A percentile compares a stretch with the other conserved stretches of the same genome.
Conservation (phyloP, 2,888 invertebrate genomes). For the Papilio elwesi region DNA sequence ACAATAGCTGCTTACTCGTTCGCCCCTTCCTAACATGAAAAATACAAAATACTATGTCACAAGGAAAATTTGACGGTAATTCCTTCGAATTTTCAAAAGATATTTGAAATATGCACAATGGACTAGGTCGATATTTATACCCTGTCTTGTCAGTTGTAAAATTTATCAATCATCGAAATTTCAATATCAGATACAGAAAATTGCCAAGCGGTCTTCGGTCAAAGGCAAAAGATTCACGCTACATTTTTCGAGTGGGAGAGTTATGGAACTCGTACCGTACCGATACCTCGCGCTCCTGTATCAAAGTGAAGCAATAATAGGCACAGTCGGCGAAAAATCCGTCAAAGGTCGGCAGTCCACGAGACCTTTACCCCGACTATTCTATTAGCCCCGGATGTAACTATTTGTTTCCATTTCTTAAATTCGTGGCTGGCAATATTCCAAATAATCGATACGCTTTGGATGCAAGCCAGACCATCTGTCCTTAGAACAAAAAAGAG, state of each 20-base stretch:
- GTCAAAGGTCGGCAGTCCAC: constrained; percentile 33
- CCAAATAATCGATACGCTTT: constrained; percentile 77
- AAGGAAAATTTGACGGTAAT: no score
- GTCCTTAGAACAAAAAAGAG: constrained; percentile 55
- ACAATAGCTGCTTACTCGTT: no score
- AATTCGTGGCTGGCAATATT: constrained; percentile 61
- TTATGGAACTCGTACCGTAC: background rate
- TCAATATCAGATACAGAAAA: constrained; percentile 7
- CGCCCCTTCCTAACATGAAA: no score
- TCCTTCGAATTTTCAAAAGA: no score
- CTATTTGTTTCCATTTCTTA: constrained; percentile 71
- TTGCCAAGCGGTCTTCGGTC: background rate
- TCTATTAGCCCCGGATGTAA: constrained; percentile 37
- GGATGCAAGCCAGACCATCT: constrained; percentile 70
- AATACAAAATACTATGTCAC: no score
- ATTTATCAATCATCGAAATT: background rate
- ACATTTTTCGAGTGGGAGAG: constrained; percentile 20
- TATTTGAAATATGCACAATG: no score
- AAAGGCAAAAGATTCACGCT: constrained; percentile 2
- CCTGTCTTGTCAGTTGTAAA: background rate
- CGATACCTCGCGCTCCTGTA: constrained; percentile 4
- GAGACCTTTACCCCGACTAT: constrained; percentile 27
- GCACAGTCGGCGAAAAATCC: constrained; percentile 13
- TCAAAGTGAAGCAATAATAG: constrained; percentile 36
- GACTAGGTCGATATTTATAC: background rate